Conservation (phyloP, 2,888 invertebrate genomes). For the Dascillus cervinus region DNA sequence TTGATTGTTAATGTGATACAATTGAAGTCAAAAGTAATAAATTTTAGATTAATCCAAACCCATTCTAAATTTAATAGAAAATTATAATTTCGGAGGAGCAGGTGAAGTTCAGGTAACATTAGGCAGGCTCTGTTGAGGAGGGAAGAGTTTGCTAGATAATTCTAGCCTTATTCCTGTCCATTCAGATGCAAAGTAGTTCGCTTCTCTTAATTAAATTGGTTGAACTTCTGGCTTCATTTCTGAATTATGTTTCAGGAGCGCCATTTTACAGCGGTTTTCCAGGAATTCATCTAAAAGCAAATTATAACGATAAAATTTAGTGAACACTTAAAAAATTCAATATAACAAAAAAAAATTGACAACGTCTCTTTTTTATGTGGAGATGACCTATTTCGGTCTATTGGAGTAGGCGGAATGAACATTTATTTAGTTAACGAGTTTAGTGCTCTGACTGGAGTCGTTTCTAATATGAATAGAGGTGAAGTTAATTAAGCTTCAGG, state of each 20-base stretch:
- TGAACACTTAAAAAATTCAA: conserved; percentile 6
- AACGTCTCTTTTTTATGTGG: background rate
- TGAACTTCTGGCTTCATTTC: conserved; percentile 14
- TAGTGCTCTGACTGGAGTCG: conserved; percentile 6
- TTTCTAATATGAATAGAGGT: conserved; percentile 9
- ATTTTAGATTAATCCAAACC: too few relatives aligned
- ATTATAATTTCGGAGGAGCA: too few relatives aligned
- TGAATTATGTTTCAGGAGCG: conserved; percentile 13
- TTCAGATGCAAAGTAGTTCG: conserved; percentile 30
- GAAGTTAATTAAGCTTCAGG: conserved; percentile 14
- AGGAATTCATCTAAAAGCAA: too few relatives aligned
- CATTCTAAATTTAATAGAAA: too few relatives aligned
- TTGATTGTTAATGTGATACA: too few relatives aligned
- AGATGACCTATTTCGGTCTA: too few relatives aligned
- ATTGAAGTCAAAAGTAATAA: too few relatives aligned
- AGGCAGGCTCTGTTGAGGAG: background rate
- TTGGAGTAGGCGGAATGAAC: too few relatives aligned
- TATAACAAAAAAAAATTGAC: conserved; percentile 3
- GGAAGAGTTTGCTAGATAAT: conserved; percentile 14
- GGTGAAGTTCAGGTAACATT: too few relatives aligned
- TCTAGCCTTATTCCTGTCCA: conserved; percentile 17
- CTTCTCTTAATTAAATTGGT: conserved; percentile 31
- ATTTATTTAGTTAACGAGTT: conserved; percentile 8
- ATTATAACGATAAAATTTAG: too few relatives aligned
- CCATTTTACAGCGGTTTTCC: conserved; percentile 16